phyloP scores from a whole-genome alignment of 2,113 vertebrate species.

The Pimephales promelas region DNA sequence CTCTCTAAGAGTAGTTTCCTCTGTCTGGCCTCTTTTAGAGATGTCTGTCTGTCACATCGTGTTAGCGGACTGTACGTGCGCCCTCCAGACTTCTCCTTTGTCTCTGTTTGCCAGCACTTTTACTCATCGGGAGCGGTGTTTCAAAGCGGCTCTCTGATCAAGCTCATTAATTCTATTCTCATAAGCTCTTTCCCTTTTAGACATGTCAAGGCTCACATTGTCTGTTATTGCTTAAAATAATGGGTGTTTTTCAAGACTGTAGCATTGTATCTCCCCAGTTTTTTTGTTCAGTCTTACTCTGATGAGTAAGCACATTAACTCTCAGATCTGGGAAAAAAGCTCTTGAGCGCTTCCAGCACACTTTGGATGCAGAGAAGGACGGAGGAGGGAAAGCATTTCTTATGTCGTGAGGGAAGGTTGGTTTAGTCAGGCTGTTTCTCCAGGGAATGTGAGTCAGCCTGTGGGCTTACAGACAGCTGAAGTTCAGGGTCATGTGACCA shows the following conservation, averaged over 20 bases:
- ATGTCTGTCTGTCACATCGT: constrained; percentile 43
- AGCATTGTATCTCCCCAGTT: constrained; percentile 32
- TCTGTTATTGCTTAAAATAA: constrained; percentile 61
- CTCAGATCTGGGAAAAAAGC: constrained; percentile 48
- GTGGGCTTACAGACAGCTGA: constrained; percentile 27
- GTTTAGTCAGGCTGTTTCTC: constrained; percentile 49
- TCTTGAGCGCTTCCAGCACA: constrained; percentile 41
- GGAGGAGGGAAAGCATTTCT: not conserved
- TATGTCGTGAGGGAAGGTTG: constrained; percentile 18
- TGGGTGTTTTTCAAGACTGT: constrained; percentile 51
- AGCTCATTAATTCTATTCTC: constrained; percentile 28
- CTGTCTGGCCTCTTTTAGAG: constrained; percentile 11
- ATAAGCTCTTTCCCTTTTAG: constrained; percentile 1
- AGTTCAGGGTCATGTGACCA: constrained; percentile 46
- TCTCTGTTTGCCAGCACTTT: constrained; percentile 25
- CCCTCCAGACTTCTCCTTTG: constrained; percentile 1
- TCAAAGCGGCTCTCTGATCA: constrained; percentile 19
- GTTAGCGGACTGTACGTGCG: constrained; percentile 10
- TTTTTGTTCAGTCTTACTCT: constrained; percentile 42
- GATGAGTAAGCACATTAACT: constrained; percentile 29
- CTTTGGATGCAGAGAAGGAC: constrained; percentile 1
- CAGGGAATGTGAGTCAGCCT: constrained; percentile 52
- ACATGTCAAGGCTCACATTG: constrained; percentile 21
- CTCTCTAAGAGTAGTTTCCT: not conserved
- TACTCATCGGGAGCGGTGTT: constrained; percentile 57